These are phyloP conservation scores for Cotesia chilonis DNA, from an alignment of 1,140 invertebrate genomes.

Conservation along the genomic window DNA sequence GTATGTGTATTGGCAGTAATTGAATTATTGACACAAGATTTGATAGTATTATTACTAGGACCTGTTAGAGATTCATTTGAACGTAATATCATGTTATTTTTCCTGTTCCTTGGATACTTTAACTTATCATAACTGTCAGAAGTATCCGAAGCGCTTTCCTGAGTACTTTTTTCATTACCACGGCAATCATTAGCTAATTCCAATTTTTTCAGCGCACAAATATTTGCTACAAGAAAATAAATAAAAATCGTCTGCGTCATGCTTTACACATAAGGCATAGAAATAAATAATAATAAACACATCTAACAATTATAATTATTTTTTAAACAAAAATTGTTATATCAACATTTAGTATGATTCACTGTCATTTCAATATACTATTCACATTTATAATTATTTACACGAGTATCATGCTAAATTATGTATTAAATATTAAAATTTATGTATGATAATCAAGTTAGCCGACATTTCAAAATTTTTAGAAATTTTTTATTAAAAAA, in stretches of 20 bases:
- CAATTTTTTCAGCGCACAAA: slow-evolving; percentile 65
- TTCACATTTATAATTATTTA: neutral
- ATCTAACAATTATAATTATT: slow-evolving; percentile 1
- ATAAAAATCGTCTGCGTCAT: slow-evolving; percentile 63
- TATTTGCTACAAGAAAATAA: slow-evolving; percentile 63
- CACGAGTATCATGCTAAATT: neutral
- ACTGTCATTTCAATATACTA: too few species aligned
- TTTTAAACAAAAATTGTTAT: neutral
- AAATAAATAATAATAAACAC: slow-evolving; percentile 17
- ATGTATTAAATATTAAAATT: neutral
- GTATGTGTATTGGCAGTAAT: slow-evolving; percentile 57
- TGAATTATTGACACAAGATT: slow-evolving; percentile 52
- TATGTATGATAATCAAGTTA: neutral
- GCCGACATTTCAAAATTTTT: too few species aligned
- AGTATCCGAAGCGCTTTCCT: slow-evolving; percentile 30
- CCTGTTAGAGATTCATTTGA: slow-evolving; percentile 51
- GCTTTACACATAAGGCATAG: slow-evolving; percentile 51
- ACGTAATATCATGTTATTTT: slow-evolving; percentile 51
- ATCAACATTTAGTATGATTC: too few species aligned
- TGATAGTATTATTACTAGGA: slow-evolving; percentile 46
- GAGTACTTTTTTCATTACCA: slow-evolving; percentile 46
- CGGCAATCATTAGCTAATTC: slow-evolving; percentile 55
- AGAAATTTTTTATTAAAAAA: too few species aligned
- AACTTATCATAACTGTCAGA: slow-evolving; percentile 48
- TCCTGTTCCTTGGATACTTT: slow-evolving; percentile 56